Conservation (phyloP, 2,797 vertebrate genomes). For the Poecilia velifera region DNA sequence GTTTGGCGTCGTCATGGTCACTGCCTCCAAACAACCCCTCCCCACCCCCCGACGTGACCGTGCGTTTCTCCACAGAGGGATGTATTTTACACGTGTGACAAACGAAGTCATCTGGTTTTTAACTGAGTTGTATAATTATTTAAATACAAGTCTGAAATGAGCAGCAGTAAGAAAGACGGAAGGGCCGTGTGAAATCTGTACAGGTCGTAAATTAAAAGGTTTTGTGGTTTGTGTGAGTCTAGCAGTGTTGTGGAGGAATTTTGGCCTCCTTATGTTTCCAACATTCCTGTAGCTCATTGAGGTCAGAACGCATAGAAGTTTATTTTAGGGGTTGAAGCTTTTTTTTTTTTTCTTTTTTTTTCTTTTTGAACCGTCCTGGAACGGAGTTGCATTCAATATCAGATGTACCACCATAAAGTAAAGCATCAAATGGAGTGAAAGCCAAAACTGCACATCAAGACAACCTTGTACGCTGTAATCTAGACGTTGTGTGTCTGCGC, state of each 20-base stretch:
- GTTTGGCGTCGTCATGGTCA: slow-evolving; percentile 44
- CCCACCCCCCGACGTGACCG: slow-evolving; percentile 6
- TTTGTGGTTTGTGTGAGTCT: neutral
- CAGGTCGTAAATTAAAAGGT: neutral
- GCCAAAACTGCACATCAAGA: neutral
- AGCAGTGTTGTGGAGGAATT: neutral
- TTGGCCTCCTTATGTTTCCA: neutral
- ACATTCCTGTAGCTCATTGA: slow-evolving; percentile 2
- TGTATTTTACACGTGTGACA: slow-evolving; percentile 10
- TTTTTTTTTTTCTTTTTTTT: neutral
- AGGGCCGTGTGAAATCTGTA: neutral
- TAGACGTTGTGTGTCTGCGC: neutral
- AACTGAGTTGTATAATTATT: neutral
- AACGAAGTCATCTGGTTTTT: neutral
- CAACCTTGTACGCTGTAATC: neutral
- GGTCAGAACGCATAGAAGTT: neutral
- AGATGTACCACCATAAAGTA: neutral
- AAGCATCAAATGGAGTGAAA: neutral
- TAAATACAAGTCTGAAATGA: neutral
- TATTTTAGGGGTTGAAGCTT: neutral
- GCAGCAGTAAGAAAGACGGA: neutral
- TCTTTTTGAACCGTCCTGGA: neutral
- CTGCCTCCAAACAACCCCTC: slow-evolving; percentile 33
- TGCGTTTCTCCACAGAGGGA: slow-evolving; percentile 18
- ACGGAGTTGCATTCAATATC: neutral